Evolutionary conservation across 2,113 vertebrate species (phyloP).

Genomic region (Pygoscelis adeliae): DNA sequence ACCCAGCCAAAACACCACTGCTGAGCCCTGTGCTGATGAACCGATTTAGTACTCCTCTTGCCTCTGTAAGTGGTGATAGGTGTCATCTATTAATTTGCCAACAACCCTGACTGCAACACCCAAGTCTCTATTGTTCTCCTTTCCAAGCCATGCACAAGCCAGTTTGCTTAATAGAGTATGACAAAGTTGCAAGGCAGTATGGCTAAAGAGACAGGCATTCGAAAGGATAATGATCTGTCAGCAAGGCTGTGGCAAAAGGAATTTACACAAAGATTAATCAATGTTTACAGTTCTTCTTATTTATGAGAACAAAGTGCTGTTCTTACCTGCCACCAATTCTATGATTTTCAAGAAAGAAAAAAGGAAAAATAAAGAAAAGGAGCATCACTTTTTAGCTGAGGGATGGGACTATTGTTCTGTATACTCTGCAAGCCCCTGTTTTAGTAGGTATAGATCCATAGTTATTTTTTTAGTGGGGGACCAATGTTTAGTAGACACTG

Average conservation of each 20-base stretch:
- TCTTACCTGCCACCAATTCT: constrained; percentile 55
- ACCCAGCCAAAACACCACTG: constrained; percentile 9
- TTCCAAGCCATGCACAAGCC: constrained; percentile 5
- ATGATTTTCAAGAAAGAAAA: not conserved
- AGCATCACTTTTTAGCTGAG: constrained; percentile 38
- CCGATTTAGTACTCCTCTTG: not conserved
- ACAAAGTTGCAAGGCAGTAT: constrained; percentile 34
- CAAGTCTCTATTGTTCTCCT: not conserved
- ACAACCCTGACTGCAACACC: constrained; percentile 1
- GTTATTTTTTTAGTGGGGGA: not conserved
- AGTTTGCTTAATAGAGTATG: constrained; percentile 49
- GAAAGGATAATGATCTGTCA: constrained; percentile 67
- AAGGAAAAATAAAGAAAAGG: not conserved
- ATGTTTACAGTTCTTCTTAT: constrained; percentile 70
- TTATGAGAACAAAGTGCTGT: constrained; percentile 57
- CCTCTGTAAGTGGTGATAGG: constrained; percentile 52
- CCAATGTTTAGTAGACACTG: not conserved
- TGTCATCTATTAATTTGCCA: constrained; percentile 66
- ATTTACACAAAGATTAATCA: constrained; percentile 75
- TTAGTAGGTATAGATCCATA: not conserved
- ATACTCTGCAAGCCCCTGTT: not conserved
- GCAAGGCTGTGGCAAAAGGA: constrained; percentile 62
- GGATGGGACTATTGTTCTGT: constrained; percentile 27
- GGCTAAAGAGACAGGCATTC: constrained; percentile 52
- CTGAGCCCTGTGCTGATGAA: not conserved